These are phyloP conservation scores for Eristalinus sepulchralis DNA, from an alignment of 2,888 invertebrate species.

Conservation along the genomic window DNA sequence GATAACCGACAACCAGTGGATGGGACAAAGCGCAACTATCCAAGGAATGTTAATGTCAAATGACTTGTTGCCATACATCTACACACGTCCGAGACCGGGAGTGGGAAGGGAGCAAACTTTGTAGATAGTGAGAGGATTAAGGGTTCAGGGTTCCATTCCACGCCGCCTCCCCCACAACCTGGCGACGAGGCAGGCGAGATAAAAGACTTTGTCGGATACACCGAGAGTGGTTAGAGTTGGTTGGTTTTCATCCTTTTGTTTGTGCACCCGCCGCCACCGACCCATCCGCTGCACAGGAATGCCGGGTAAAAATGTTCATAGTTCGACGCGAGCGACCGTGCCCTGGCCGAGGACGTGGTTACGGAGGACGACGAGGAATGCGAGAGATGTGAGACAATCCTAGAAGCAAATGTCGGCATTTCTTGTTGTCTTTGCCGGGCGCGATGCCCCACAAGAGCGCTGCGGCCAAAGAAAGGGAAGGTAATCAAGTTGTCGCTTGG, in stretches of 20 bases:
- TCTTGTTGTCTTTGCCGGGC: constrained; percentile 13
- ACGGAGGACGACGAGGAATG: constrained; percentile 31
- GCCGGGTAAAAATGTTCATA: constrained; percentile 2
- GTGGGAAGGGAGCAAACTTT: constrained; percentile 11
- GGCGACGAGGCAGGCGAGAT: constrained; percentile 28
- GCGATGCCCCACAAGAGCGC: not conserved
- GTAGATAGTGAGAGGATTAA: constrained; percentile 50
- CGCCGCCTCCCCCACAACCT: not conserved
- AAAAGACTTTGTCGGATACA: constrained; percentile 33
- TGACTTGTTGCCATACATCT: constrained; percentile 63
- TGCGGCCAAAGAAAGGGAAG: constrained; percentile 23
- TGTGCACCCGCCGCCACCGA: not conserved
- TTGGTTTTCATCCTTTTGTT: not conserved
- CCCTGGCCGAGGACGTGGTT: not conserved
- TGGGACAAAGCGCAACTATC: constrained; percentile 52
- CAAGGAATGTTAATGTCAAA: constrained; percentile 63
- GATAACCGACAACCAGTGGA: not conserved
- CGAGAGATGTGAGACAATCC: constrained; percentile 32
- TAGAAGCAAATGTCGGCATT: constrained; percentile 43
- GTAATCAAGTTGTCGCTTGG: constrained; percentile 66
- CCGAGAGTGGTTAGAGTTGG: constrained; percentile 35
- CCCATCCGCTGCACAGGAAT: constrained; percentile 17
- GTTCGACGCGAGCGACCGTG: constrained; percentile 39
- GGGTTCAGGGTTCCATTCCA: constrained; percentile 48
- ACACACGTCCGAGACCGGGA: not conserved